Evolutionary conservation across 2,113 vertebrate species (phyloP), one percentile per base, ranked within the genome.

Genomic region (Sigmodon hispidus): DNA sequence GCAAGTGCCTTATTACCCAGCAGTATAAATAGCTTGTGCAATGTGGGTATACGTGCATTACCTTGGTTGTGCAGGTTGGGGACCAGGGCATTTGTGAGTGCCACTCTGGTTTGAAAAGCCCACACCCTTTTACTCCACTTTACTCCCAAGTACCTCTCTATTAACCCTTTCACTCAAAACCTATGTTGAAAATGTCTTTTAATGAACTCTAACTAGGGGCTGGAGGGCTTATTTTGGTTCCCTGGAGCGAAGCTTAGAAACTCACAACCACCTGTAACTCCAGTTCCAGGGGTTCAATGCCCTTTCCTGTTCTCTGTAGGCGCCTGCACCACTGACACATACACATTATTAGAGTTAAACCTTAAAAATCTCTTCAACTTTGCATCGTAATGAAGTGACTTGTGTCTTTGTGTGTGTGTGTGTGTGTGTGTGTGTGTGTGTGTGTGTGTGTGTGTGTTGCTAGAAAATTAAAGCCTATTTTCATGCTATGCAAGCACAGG

Each of bases 401-500:
- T 21, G 17, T 15, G 34, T 15, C 52, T 57, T 80, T 22, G n/a
- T n/a, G n/a, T n/a, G n/a, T n/a, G n/a, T n/a, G n/a, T n/a, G n/a
- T n/a, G n/a, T n/a, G n/a, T n/a, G n/a, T n/a, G n/a, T n/a, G n/a
- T n/a, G n/a, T n/a, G n/a, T n/a, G n/a, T n/a, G n/a, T n/a, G n/a
- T n/a, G n/a, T n/a, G n/a, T n/a, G n/a, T n/a, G n/a, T n/a, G n/a
- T n/a, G n/a, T 40, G 77, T 24, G 12, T 21, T 26, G 6, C 6
- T 8, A 59, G 55, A n/a, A 7, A 26, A n/a, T 11, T 55, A 24
- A 55, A 59, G 24, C 52, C 3, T 0, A 40, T 40, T 52, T 10
- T 4, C 11, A 21, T 4, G 0, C 50, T n/a, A 57, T 10, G n/a
- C 19, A 15, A 10, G 1, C 36, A 31, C 13, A 43, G 1, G 40